These are phyloP conservation scores for Yponomeuta malinellus DNA, from an alignment of 2,888 invertebrate species.

Conservation along the genomic window DNA sequence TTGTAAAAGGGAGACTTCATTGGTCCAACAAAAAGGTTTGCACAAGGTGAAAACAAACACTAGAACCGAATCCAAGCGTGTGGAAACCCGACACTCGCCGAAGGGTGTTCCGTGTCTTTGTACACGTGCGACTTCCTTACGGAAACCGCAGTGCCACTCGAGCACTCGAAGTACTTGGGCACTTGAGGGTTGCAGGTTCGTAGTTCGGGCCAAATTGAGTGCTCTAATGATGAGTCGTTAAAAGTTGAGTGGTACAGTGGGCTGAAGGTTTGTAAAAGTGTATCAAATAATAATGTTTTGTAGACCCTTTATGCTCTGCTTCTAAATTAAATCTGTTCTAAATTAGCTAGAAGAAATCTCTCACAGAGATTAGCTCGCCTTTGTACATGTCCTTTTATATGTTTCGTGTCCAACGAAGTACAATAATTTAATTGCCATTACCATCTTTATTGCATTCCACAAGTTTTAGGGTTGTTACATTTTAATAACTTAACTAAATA, in stretches of 20 bases:
- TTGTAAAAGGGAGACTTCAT: not conserved
- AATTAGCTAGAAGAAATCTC: too few species aligned
- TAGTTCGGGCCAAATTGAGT: not conserved
- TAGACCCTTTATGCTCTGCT: too few species aligned
- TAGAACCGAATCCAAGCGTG: constrained; percentile 2
- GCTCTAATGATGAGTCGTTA: constrained; percentile 5
- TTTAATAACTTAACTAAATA: too few species aligned
- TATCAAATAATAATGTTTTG: too few species aligned
- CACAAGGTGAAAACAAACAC: not conserved
- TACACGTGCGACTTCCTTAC: constrained; percentile 54
- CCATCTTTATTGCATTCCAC: too few species aligned
- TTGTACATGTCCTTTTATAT: too few species aligned
- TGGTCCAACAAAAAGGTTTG: not conserved
- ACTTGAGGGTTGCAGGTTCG: constrained; percentile 3
- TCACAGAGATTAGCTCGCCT: too few species aligned
- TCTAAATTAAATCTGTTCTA: too few species aligned
- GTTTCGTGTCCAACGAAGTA: too few species aligned
- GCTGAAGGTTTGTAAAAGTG: too few species aligned
- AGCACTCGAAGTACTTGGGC: constrained; percentile 21
- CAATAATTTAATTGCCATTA: too few species aligned
- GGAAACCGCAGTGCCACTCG: constrained; percentile 16
- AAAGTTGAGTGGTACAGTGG: not conserved
- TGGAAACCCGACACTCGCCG: constrained; percentile 6
- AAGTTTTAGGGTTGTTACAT: too few species aligned
- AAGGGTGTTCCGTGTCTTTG: constrained; percentile 1